These are phyloP conservation scores for Graphium colonna DNA, from an alignment of 2,888 invertebrate species.

Conservation along the genomic window DNA sequence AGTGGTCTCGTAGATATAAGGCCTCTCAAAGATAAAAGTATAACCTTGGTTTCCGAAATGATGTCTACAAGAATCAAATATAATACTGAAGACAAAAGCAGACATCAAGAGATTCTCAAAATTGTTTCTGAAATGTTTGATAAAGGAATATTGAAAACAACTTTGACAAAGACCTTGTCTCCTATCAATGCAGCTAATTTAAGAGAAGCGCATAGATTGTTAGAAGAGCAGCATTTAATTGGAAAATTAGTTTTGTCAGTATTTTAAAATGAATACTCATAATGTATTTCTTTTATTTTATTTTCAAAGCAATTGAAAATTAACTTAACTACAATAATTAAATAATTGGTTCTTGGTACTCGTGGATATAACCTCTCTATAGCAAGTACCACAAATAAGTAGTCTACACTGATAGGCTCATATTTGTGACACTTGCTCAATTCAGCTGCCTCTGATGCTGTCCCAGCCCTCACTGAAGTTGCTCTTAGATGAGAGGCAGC, in stretches of 20 bases:
- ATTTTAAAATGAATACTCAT: constrained; percentile 45
- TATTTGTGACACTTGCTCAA: too few species aligned
- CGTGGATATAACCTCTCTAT: too few species aligned
- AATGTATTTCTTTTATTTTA: too few species aligned
- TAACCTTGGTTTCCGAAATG: constrained; percentile 60
- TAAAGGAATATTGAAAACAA: constrained; percentile 27
- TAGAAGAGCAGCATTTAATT: constrained; percentile 55
- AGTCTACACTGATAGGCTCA: too few species aligned
- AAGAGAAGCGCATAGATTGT: constrained; percentile 55
- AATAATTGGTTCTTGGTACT: too few species aligned
- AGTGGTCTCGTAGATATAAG: constrained; percentile 53
- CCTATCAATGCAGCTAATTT: constrained; percentile 66
- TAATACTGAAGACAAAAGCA: constrained; percentile 56
- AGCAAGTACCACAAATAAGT: too few species aligned
- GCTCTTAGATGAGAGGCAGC: too few species aligned
- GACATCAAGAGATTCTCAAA: constrained; percentile 48
- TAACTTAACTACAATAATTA: too few species aligned
- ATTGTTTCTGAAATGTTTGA: not conserved
- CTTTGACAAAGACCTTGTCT: constrained; percentile 53
- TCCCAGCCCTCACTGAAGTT: too few species aligned
- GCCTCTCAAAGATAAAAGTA: constrained; percentile 60
- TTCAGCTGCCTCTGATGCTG: too few species aligned
- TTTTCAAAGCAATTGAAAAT: too few species aligned
- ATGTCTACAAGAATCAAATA: constrained; percentile 63
- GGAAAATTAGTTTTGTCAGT: constrained; percentile 62